Percentiles rank a stretch among this genome's conserved stretches.
phyloP scores from a whole-genome alignment of 2,888 invertebrate species.

The Hypena proboscidalis region DNA sequence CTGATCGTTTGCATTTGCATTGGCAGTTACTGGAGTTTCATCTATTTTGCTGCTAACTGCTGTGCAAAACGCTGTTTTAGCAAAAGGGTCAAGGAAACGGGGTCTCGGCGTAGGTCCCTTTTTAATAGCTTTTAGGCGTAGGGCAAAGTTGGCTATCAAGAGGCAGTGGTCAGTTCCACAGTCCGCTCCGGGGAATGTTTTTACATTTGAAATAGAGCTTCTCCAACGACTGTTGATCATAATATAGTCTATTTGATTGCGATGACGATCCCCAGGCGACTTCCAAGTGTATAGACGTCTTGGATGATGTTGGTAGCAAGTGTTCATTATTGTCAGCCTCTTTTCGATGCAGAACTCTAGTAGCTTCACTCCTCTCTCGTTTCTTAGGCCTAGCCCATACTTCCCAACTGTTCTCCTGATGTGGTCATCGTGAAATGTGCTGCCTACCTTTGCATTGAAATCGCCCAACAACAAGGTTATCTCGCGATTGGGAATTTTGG shows the following conservation, averaged over 20 bases:
- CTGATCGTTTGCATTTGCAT: background rate
- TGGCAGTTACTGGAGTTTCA: too few species aligned
- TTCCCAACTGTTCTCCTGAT: background rate
- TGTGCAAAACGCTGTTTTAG: background rate
- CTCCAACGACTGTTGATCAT: background rate
- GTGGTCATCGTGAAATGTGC: background rate
- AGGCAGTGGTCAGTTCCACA: background rate
- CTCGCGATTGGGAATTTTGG: background rate
- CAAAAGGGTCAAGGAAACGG: too few species aligned
- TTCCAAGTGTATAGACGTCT: background rate
- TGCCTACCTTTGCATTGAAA: background rate
- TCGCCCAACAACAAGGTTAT: too few species aligned
- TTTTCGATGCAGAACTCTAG: background rate
- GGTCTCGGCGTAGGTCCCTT: too few species aligned
- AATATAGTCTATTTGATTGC: slow-evolving; percentile 1
- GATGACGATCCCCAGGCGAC: background rate
- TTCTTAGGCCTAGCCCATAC: background rate
- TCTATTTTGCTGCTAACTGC: too few species aligned
- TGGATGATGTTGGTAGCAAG: too few species aligned
- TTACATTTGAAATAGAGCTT: background rate
- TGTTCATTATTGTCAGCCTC: background rate
- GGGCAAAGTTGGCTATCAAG: background rate
- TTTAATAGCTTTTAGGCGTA: background rate
- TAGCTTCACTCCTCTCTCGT: background rate
- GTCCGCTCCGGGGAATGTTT: background rate